Evolutionary conservation across 2,888 invertebrate genomes (phyloP).

Genomic region (Seira musarum): DNA sequence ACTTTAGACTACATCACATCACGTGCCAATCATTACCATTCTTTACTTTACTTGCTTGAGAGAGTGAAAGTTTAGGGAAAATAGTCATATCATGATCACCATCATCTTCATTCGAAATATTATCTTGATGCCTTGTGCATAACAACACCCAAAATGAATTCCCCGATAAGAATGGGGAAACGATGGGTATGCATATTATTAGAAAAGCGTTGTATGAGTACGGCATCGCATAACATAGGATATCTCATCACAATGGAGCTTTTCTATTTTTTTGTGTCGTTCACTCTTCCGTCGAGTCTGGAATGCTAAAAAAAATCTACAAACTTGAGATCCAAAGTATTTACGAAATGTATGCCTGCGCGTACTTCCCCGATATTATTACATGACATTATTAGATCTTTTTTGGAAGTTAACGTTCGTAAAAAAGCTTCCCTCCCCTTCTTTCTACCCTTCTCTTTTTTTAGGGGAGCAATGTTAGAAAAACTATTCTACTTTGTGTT

Average conservation of each 20-base stretch:
- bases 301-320: not conserved
- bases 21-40: slow-evolving; percentile 56
- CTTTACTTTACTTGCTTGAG: not conserved
- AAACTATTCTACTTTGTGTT: not conserved
- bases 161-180: not conserved
- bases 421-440: no score
- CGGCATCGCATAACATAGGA: no score
- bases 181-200: not conserved
- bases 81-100: no score
- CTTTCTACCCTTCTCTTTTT: not conserved
- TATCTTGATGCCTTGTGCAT: slow-evolving; percentile 6
- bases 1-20: slow-evolving; percentile 53
- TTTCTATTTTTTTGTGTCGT: no score
- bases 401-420: no score
- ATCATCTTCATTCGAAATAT: not conserved
- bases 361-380: no score
- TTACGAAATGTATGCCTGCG: no score
- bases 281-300: no score
- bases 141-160: slow-evolving; percentile 25
- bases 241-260: no score
- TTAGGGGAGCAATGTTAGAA: not conserved
- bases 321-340: not conserved
- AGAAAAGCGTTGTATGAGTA: not conserved
- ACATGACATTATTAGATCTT: no score
- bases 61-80: no score